Conservation (phyloP, 2,888 invertebrate species). For the Erebia palarica region DNA sequence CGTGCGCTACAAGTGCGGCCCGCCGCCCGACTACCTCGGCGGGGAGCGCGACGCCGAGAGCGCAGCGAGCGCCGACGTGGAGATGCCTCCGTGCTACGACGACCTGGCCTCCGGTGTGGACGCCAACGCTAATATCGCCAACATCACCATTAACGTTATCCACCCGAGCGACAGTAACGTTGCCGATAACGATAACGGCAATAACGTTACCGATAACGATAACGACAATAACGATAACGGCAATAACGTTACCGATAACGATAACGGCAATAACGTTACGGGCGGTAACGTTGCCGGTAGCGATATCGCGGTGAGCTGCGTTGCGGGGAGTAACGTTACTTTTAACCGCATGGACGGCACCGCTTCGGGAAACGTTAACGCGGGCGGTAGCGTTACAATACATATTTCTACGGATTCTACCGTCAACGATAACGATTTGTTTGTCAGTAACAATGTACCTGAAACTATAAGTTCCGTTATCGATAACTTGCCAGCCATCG, state of each 20-base stretch:
- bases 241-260: too few relatives aligned
- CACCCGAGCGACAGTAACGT: constrained; percentile 27
- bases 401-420: neutral
- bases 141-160: constrained; percentile 24
- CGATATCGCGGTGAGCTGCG: neutral
- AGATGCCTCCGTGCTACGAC: constrained; percentile 73
- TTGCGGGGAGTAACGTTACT: constrained; percentile 11
- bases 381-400: neutral
- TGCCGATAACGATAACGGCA: neutral
- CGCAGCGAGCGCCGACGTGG: constrained; percentile 62
- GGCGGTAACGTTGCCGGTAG: neutral
- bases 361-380: neutral
- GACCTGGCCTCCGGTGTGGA: constrained; percentile 53
- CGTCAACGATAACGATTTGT: constrained; percentile 31
- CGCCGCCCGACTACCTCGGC: constrained; percentile 72
- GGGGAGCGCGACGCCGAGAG: constrained; percentile 56
- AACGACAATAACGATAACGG: neutral
- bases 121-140: constrained; percentile 38
- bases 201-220: neutral
- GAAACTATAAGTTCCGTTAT: constrained; percentile 62
- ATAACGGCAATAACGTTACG: neutral
- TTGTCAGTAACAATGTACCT: constrained; percentile 19
- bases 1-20: constrained; percentile 71
- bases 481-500: constrained; percentile 71
- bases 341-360: neutral